Evolutionary conservation across 2,113 vertebrate species (phyloP).

Genomic region (Macquaria ambigua): DNA sequence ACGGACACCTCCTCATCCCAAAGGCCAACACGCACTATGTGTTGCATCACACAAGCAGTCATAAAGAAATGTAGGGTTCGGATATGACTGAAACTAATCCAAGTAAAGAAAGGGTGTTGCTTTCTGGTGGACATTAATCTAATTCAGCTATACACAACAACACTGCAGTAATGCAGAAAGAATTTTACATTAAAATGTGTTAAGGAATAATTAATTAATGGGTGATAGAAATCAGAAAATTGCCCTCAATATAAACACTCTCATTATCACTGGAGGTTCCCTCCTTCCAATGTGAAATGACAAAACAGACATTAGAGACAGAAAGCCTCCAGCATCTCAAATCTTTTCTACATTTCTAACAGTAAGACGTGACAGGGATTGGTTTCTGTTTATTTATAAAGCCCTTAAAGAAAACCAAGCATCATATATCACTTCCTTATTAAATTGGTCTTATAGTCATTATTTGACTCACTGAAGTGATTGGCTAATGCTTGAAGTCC

Average conservation of each 20-base stretch:
- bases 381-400: no score
- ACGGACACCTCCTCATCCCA: constrained; percentile 49
- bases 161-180: neutral
- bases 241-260: neutral
- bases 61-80: constrained; percentile 1
- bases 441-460: no score
- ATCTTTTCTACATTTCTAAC: neutral
- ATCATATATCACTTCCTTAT: no score
- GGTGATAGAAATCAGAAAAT: neutral
- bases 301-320: neutral
- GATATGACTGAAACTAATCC: neutral
- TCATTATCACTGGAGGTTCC: neutral
- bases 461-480: no score
- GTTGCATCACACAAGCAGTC: neutral
- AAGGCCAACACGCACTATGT: neutral
- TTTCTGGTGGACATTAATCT: neutral
- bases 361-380: no score
- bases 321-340: neutral
- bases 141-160: neutral
- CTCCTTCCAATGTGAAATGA: neutral
- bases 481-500: no score
- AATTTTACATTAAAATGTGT: neutral
- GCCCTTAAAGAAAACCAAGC: no score
- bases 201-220: neutral
- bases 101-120: neutral